Evolutionary conservation across 2,113 vertebrate genomes (phyloP), one percentile per base, ranked within the genome.

Genomic region (Caloenas nicobarica): DNA sequence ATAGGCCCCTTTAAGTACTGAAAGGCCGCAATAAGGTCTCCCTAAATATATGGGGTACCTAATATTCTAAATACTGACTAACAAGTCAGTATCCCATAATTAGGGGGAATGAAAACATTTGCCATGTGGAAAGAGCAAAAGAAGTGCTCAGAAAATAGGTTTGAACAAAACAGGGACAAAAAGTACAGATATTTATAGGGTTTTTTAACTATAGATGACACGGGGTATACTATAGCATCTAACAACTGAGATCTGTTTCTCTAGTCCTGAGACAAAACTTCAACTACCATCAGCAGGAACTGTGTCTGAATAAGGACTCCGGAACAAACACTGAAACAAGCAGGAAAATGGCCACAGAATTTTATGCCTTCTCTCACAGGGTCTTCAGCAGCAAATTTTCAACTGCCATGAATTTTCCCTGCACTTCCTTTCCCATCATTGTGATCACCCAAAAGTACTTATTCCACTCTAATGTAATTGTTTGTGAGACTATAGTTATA

Each of bases 361-460:
- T 84, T 69, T 81, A 64, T 74, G 50, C 34, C 44, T 94, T 83
- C 62, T 91, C 73, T 94, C 62, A 61, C n/a, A 42, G 24, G 5
- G 23, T 85, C 70, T 89, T 94, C 77, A 89, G 61, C 53, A 92
- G 69, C 77, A 92, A 69, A 92, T 34, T 72, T 83, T 85, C 66
- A 94, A 46, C 28, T n/a, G 73, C n/a, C 31, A 69, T 72, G 40
- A 69, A 68, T 84, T 87, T 93, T 87, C 50, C 56, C 53, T 58
- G 33, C 34, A 58, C 68, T 89, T 96, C 92, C 81, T 95, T 92
- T 95, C 88, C 93, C 86, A 91, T 65, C 84, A 85, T 57, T 93
- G 78, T 82, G 86, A 92, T 89, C 50, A 70, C 29, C 18, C 53
- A 26, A 33, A 93, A 96, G 54, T 33, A 61, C 81, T 95, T 87